Evolutionary conservation across 2,797 vertebrate genomes (phyloP), one percentile per base, ranked within the genome.

Genomic region (Enteromius fasciolatus): DNA sequence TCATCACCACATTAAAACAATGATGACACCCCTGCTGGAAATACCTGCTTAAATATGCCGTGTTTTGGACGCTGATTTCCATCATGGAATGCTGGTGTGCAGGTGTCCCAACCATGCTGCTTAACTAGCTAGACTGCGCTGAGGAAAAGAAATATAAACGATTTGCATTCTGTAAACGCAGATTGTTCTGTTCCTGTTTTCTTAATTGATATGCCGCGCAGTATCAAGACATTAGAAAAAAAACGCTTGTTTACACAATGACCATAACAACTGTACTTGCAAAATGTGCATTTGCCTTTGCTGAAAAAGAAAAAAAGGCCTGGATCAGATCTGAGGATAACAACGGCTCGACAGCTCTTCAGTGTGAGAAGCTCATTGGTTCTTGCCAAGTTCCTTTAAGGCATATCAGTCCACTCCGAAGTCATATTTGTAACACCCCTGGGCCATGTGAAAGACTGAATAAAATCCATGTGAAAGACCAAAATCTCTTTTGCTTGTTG

Each of bases 1-100:
- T 77, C 66, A 63, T 77, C 74, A 69, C 52, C 20, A 5, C 48
- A 61, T 70, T 69, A 83, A 76, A 83, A 70, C 74, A 67, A 50
- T 28, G 61, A 59, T 36, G 25, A 69, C 80, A 82, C 23, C 52
- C 39, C 63, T 48, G 64, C 52, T 70, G 64, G 18, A 68, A 69
- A 69, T 28, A 76, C 23, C 33, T 67, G 17, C 20, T 50, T 50
- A 36, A 63, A 73, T 73, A 54, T 10, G 11, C n/a, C 9, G 44
- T 39, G n/a, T 28, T 66, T 81, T 52, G 33, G 59, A 52, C 0
- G 2, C 68, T 36, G 57, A 28, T 64, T 5, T 44, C 31, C 44
- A 52, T 11, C 46, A 67, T 82, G 80, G 48, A 14, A 80, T 18
- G 78, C 14, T 41, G 4, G 28, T 72, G 41, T 36, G 20, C 39